These are phyloP conservation scores for Drosophila seclusa DNA, from an alignment of 2,888 invertebrate genomes.

Conservation along the genomic window DNA sequence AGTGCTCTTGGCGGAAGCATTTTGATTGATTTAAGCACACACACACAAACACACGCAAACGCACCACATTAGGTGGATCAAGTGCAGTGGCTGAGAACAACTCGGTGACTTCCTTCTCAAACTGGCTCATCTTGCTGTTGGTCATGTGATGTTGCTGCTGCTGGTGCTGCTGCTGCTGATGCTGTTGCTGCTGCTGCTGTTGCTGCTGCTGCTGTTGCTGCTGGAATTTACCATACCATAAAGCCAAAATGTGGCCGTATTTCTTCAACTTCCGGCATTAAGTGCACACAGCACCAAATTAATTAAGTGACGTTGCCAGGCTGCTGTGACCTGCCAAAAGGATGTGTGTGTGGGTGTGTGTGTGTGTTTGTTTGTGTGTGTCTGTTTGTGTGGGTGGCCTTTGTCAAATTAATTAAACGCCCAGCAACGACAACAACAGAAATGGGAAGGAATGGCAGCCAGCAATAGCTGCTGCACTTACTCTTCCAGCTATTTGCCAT, in stretches of 20 bases:
- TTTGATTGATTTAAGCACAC: conserved; percentile 74
- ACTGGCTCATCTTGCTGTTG: conserved; percentile 38
- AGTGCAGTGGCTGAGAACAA: conserved; percentile 32
- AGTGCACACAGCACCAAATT: conserved; percentile 67
- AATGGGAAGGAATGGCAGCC: conserved; percentile 4
- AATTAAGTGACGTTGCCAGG: conserved; percentile 73
- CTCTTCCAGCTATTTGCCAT: conserved; percentile 6
- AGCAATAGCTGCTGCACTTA: conserved; percentile 25
- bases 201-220: neutral
- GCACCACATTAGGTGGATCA: conserved; percentile 16
- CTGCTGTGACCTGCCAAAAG: conserved; percentile 44
- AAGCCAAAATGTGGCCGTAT: conserved; percentile 68
- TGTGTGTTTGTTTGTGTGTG: neutral
- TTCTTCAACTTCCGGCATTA: conserved; percentile 77
- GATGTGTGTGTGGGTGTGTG: conserved; percentile 8
- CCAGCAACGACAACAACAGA: conserved; percentile 41
- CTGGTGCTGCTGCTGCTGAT: conserved; percentile 15
- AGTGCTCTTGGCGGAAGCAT: conserved; percentile 61
- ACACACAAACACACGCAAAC: conserved; percentile 14
- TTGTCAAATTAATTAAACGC: conserved; percentile 76
- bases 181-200: conserved; percentile 19
- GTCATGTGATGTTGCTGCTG: conserved; percentile 39
- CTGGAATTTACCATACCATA: conserved; percentile 60
- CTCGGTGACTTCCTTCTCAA: conserved; percentile 46
- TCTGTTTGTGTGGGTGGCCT: conserved; percentile 3